Evolutionary conservation across 2,113 vertebrate species (phyloP), one percentile per base, ranked within the genome.

Genomic region (Hippocampus abdominalis): DNA sequence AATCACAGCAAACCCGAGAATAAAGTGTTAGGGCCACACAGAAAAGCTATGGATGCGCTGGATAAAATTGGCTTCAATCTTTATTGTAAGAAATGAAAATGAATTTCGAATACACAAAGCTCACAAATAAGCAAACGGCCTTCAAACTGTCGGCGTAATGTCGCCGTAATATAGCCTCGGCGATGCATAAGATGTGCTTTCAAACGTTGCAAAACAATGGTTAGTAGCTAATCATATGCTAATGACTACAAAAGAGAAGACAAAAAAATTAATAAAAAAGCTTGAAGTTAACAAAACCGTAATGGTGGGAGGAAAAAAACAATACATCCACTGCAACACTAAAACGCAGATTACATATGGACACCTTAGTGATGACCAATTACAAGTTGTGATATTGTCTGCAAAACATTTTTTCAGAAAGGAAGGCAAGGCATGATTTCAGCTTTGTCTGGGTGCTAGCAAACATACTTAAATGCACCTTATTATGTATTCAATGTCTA

Each of bases 51-150:
- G 39, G 29, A 63, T 53, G 39, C 69, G 3, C 42, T 29, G 69
- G 51, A 39, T 78, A 75, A 79, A 87, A 77, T 71, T 57, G 66
- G 63, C 36, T 49, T 78, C 48, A 70, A 49, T 69, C 60, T 89
- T 89, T 89, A 89, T 88, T 88, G 68, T 80, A 23, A 70, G 62
- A 78, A 87, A 75, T 72, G 15, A 73, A 82, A 81, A 15, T 48
- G 27, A 13, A 73, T 74, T 64, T 1, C 40, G 46, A 36, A 36
- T 49, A 70, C 66, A 68, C 11, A 39, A 48, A 82, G 39, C 65
- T 61, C 46, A 25, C 21, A 53, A 70, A 61, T 15, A 69, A 23
- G 7, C 25, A 29, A 66, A 64, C 21, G n/a, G 16, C 25, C 62
- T 27, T 70, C 27, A 63, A 74, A 71, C 69, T 54, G 57, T 46